Base-by-base conservation (phyloP, 2,888 invertebrate genomes). In the Dastarcus helophoroides region DNA sequence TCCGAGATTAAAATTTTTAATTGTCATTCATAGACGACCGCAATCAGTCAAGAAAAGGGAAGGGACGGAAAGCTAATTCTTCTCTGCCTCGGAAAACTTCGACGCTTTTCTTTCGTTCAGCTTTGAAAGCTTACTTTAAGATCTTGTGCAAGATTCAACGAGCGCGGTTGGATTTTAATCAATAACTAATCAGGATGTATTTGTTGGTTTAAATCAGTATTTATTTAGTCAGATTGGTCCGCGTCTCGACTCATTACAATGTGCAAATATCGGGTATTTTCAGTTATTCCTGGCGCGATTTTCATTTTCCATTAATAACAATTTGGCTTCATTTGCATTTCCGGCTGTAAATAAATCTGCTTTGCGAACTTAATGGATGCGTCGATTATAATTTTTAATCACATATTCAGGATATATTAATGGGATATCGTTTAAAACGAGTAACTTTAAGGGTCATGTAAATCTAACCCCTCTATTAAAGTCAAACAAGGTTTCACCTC, bases 121-220 rank as follows among this genome's bases (percentile, higher is more conserved):
- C 42, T 43, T 46, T 44, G 41, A 44, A 44, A 41, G n/a, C n/a
- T 17, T 17, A 7, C 19, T 17, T 17, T 7, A 17, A 17, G n/a
- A 17, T 17, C 19, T n/a, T n/a, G 6, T 17, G 24, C 8, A 30
- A 29, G 25, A 31, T 29, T 22, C 27, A 31, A 31, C 31, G 16
- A 31, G 25, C 33, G 33, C 26, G 27, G 26, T 30, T 23, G 26
- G 29, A 33, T 29, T 12, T 40, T 42, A 47, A 50, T 50, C 49
- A 47, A 48, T 51, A 47, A 45, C 43, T 50, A 49, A 51, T 50
- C 51, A 48, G 42, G 46, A 41, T 46, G 47, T 50, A 48, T 50
- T 50, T 51, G 47, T 47, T 44, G 41, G 42, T 48, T 48, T 46
- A 44, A 51, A 50, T 49, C 45, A 49, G 48, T 50, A 47, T 51